A percentile compares a stretch with the other conserved stretches of the same genome.
phyloP scores from a whole-genome alignment of 1,140 invertebrate species.

The Telenomus remus region DNA sequence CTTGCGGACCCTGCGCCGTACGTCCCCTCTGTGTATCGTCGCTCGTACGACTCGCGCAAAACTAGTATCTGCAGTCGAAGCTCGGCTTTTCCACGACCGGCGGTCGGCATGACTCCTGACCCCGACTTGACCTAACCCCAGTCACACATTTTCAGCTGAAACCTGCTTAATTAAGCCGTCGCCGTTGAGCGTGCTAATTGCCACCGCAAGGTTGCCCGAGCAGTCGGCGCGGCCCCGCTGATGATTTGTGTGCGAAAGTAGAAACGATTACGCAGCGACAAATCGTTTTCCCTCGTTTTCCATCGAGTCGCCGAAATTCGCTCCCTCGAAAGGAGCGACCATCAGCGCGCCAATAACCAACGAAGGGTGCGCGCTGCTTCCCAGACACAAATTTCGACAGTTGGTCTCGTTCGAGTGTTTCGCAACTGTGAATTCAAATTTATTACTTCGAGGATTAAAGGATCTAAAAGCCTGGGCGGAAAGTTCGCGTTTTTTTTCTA shows the following conservation, averaged over 20 bases:
- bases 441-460: background rate
- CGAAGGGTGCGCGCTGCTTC: slow-evolving; percentile 5
- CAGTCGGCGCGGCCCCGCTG: slow-evolving; percentile 20
- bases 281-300: slow-evolving; percentile 48
- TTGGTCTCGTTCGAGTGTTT: background rate
- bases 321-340: slow-evolving; percentile 4
- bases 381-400: slow-evolving; percentile 13
- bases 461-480: too few species aligned
- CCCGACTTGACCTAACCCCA: slow-evolving; percentile 59
- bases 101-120: slow-evolving; percentile 54
- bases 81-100: slow-evolving; percentile 42
- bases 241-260: slow-evolving; percentile 58
- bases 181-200: slow-evolving; percentile 71
- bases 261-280: slow-evolving; percentile 57
- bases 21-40: slow-evolving; percentile 5
- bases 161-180: slow-evolving; percentile 71
- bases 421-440: background rate
- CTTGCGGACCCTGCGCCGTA: slow-evolving; percentile 38
- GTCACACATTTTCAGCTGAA: slow-evolving; percentile 53
- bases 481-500: too few species aligned
- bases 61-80: slow-evolving; percentile 22
- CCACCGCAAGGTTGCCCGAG: slow-evolving; percentile 60
- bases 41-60: slow-evolving; percentile 23
- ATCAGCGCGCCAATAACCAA: slow-evolving; percentile 26
- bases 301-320: slow-evolving; percentile 11